Conservation (phyloP, 2,113 vertebrate genomes). For the Proterorhinus semilunaris region DNA sequence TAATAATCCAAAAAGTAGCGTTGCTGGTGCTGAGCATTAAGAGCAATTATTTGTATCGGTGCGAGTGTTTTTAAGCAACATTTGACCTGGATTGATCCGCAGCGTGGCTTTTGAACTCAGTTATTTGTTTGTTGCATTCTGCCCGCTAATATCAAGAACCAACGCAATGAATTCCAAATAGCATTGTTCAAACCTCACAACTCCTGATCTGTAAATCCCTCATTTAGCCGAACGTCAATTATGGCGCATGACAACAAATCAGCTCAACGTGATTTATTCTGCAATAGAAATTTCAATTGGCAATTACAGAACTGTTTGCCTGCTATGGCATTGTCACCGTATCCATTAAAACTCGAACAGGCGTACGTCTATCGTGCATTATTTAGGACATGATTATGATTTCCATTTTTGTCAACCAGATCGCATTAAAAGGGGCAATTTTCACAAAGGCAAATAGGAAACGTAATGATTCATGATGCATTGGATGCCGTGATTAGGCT, state of each 20-base stretch:
- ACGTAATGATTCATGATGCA: conserved; percentile 37
- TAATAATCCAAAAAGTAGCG: no score
- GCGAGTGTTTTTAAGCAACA: no score
- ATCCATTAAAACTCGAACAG: not conserved
- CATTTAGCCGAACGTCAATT: not conserved
- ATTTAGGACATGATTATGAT: conserved; percentile 32
- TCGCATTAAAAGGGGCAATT: conserved; percentile 47
- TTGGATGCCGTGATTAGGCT: conserved; percentile 56
- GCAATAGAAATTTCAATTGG: not conserved
- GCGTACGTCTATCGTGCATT: conserved; percentile 10
- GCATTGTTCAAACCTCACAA: not conserved
- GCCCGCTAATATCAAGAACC: not conserved
- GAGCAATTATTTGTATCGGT: no score
- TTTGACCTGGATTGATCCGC: no score
- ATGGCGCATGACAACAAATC: not conserved
- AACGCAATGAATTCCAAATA: not conserved
- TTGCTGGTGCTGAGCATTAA: no score
- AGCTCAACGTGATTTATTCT: not conserved
- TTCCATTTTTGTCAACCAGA: conserved; percentile 38
- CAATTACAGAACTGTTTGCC: not conserved
- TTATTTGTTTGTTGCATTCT: not conserved
- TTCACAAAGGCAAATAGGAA: conserved; percentile 47
- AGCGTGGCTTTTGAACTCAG: no score
- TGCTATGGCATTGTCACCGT: not conserved
- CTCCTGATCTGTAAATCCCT: not conserved